Evolutionary conservation across 2,113 vertebrate genomes (phyloP).

Genomic region (Bucco capensis): DNA sequence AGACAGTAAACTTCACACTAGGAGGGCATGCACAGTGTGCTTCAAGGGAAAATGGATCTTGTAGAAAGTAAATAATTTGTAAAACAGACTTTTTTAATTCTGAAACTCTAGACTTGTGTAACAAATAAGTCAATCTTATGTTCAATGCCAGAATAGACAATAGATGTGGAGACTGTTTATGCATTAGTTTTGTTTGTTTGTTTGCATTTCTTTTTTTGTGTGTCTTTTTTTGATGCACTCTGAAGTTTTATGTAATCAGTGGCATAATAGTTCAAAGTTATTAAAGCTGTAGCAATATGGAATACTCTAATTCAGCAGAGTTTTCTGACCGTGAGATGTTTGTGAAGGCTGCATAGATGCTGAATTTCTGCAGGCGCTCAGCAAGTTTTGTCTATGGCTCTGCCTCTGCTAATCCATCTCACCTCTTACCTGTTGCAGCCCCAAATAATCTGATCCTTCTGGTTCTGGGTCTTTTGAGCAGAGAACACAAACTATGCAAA

Average conservation of each 20-base stretch:
- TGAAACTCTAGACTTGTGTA: conserved; percentile 26
- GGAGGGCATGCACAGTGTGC: conserved; percentile 4
- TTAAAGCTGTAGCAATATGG: background rate
- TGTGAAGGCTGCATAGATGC: background rate
- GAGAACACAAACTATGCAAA: background rate
- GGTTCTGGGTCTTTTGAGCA: background rate
- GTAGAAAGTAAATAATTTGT: conserved; percentile 62
- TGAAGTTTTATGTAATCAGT: background rate
- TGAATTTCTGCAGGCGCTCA: accelerated
- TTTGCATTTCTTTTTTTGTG: background rate
- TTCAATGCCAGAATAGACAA: background rate
- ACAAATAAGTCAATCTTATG: conserved; percentile 22
- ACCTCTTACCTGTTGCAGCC: background rate
- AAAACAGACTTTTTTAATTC: conserved; percentile 63
- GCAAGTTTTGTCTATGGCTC: background rate
- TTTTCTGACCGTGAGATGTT: background rate
- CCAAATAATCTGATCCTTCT: background rate
- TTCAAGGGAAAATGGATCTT: conserved; percentile 37
- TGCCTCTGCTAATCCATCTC: background rate
- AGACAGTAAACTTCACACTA: conserved; percentile 28
- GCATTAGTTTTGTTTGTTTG: background rate
- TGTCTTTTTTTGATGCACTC: background rate
- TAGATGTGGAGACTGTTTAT: background rate
- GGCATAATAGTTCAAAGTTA: background rate
- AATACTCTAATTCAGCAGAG: background rate